Evolutionary conservation across 2,113 vertebrate genomes (phyloP).

Genomic region (Acrocephalus kingi): DNA sequence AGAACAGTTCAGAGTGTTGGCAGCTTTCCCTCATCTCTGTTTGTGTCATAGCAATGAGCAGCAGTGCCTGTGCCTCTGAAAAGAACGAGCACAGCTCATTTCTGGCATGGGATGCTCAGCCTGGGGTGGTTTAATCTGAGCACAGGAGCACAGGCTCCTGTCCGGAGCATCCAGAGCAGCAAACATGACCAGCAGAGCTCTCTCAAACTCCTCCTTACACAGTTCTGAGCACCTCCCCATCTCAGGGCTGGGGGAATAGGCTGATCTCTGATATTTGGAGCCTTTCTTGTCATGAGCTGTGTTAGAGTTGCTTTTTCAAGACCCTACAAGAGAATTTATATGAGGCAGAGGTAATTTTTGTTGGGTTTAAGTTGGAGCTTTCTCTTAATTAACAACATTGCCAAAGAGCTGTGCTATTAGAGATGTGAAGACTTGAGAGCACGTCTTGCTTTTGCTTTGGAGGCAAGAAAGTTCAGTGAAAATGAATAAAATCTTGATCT

Average conservation of each 20-base stretch:
- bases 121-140: neutral
- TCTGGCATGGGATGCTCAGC: neutral
- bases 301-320: neutral
- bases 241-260: neutral
- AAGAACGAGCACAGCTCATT: neutral
- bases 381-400: neutral
- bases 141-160: neutral
- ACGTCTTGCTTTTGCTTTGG: neutral
- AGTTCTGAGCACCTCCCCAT: neutral
- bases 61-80: neutral
- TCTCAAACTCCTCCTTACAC: neutral
- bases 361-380: neutral
- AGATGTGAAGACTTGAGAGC: neutral
- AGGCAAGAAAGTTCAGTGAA: neutral
- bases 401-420: neutral
- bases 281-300: neutral
- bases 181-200: neutral
- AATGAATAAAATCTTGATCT: constrained; percentile 24
- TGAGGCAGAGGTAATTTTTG: neutral
- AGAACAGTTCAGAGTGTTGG: neutral
- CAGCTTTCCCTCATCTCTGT: neutral
- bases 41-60: neutral
- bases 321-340: neutral
- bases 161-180: neutral
- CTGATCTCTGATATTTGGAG: neutral